Base-by-base conservation (phyloP, 2,888 invertebrate species). In the Physocephala rufipes region DNA sequence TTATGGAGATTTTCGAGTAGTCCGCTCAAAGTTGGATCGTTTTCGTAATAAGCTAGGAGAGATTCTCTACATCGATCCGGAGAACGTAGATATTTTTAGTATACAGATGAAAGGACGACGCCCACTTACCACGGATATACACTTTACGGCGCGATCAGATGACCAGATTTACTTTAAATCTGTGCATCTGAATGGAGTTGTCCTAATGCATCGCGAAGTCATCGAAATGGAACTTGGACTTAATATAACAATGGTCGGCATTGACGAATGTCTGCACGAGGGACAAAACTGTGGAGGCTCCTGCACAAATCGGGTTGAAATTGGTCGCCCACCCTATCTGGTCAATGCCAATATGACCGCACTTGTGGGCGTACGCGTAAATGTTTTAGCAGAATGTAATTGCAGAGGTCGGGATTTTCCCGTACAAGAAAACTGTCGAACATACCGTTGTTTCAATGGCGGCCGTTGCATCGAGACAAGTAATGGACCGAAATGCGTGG, bases 331-430 rank as follows among this genome's bases (percentile, higher is more conserved):
- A 75, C 95, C 95, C 0, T 95, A 96, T 80, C 94, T 97, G 90
- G 96, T 99, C 16, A 97, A 97, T 86, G 94, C 98, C 16, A 99
- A 99, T 84, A 95, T 94, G 85, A 98, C 99, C 0, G 94, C 98
- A 0, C 88, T 99, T 72, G 97, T 99, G 16, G 98, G 98, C 7
- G 96, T 99, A 1, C 90, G 96, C 70, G 94, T 98, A 0, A 95
- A 95, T 83, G 93, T 96, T 2, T 89, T 94, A 74, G 94, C 96
- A 0, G 94, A 95, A 84, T 97, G 97, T 82, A 93, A 93, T 21
- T 97, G 97, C 83, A 95, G 95, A 13, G 95, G 96, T 1, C 89
- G 96, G 73, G 95, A 96, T 84, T 97, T 97, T 86, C 92, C 92
- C 71, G 93, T 93, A 83, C 91, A 93, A 71, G 93, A 95, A 87